Base-by-base conservation (phyloP, 2,113 vertebrate species). In the Sigmodon hispidus region DNA sequence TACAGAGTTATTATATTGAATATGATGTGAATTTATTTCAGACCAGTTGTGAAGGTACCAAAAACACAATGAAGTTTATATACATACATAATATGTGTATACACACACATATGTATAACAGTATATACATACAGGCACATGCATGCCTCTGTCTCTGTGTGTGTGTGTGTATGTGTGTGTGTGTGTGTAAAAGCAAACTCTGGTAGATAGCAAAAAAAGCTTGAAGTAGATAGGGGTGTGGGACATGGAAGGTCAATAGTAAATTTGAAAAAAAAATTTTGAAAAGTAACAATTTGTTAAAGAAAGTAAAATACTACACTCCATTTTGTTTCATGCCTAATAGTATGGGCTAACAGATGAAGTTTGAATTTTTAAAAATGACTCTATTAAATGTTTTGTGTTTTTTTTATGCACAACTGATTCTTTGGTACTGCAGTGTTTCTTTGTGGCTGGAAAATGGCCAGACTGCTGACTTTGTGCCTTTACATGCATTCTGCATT, bases 401-500 rank as follows among this genome's bases (percentile, higher is more conserved):
- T 92, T n/a, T 97, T 91, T 97, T 96, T 94, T 67, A 96, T 97
- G 93, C 77, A 97, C 69, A 97, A 76, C 90, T 97, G 96, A 97
- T 96, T 98, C 36, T 70, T 96, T 88, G 98, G 16, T 97, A 95
- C 95, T 97, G 96, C 97, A 98, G 84, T 98, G 92, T 96, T 98
- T 97, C 84, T 95, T 98, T 90, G 90, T 96, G 94, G 96, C 95
- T 98, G 96, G 92, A 96, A 96, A 97, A 93, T 97, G 80, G 90
- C 90, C 95, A 94, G 65, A 97, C 98, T 97, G 98, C 98, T 98
- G 97, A 97, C 98, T 98, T 98, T 98, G 98, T 99, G 98, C 98
- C 98, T 99, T 98, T 97, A 94, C 87, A 26, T 95, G 97, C 95
- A 50, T 98, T 98, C 98, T 98, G 98, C 98, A 98, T 98, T 96